Base-by-base conservation (phyloP, 2,888 invertebrate genomes). In the Phytoseiulus persimilis region DNA sequence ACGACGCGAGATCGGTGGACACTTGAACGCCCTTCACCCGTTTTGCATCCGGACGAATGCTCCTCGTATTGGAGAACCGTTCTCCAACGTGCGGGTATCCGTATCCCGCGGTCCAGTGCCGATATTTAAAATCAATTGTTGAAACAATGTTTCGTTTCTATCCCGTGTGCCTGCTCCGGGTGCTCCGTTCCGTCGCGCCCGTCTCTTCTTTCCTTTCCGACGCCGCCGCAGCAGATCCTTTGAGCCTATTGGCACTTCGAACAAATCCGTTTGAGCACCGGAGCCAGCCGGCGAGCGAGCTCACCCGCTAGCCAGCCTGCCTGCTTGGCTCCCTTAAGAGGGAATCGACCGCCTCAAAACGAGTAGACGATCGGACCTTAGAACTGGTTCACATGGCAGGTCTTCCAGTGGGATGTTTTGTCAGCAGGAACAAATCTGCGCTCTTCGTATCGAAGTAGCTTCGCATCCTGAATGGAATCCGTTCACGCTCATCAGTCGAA, bases 131-230 rank as follows among this genome's bases (percentile, higher is more conserved):
- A 65, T 65, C 65, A 65, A 65, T 65, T 65, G 65, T 28, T 65
- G 65, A 65, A 65, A 65, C 65, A 65, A 65, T 65, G 65, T 65
- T 65, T 23, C 65, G 18, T 65, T 65, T 65, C 65, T 65, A 65
- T 65, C 65, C 18, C 65, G 65, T 18, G 11, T 18, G 14, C 65
- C 65, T 28, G 65, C 9, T 65, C 28, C 65, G 65, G 65, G 65
- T 11, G 65, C 18, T 65, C 65, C 65, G 65, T 65, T 65, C 65
- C 65, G 65, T 65, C 65, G 65, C 18, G 14, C 11, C 18, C 65
- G 65, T 65, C 65, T 65, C 65, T 65, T 65, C 65, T 65, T 65
- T 65, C 65, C 65, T 65, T 65, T 65, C 65, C 65, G 65, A 65
- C 28, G 65, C 65, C 65, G 65, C 65, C 65, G 28, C 65, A 65